phyloP scores from a whole-genome alignment of 2,797 vertebrate species.

The Eulemur rubriventer region DNA sequence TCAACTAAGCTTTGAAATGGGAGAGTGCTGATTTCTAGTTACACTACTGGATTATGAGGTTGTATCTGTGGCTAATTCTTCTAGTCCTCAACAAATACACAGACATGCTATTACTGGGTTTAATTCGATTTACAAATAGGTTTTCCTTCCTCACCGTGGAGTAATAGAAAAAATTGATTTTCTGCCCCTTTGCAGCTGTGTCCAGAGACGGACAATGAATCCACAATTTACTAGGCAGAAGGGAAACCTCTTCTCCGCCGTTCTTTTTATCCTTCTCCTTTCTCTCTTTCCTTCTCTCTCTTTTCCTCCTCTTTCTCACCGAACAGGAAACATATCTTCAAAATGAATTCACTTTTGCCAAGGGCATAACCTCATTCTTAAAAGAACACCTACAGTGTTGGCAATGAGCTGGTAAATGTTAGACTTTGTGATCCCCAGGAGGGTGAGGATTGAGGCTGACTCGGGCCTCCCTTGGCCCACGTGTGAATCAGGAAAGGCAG shows the following conservation, averaged over 20 bases:
- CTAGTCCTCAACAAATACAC: constrained; percentile 44
- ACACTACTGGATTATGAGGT: background rate
- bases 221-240: constrained; percentile 35
- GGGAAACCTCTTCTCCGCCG: background rate
- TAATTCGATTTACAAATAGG: constrained; percentile 69
- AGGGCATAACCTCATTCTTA: background rate
- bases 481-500: background rate
- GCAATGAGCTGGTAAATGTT: background rate
- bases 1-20: background rate
- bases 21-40: constrained; percentile 7
- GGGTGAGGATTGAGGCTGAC: background rate
- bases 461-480: background rate
- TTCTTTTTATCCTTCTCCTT: background rate
- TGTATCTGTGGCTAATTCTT: constrained; percentile 56
- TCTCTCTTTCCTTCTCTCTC: background rate
- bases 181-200: constrained; percentile 38
- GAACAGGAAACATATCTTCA: background rate
- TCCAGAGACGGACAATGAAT: background rate
- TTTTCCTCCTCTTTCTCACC: constrained; percentile 9
- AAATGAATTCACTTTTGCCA: background rate
- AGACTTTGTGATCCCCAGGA: background rate
- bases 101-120: constrained; percentile 54
- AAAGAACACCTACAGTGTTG: background rate
- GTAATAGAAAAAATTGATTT: constrained; percentile 73
- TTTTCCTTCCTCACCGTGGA: constrained; percentile 51